Evolutionary conservation across 2,113 vertebrate genomes (phyloP), one percentile per base, ranked within the genome.

Genomic region (Sander lucioperca): DNA sequence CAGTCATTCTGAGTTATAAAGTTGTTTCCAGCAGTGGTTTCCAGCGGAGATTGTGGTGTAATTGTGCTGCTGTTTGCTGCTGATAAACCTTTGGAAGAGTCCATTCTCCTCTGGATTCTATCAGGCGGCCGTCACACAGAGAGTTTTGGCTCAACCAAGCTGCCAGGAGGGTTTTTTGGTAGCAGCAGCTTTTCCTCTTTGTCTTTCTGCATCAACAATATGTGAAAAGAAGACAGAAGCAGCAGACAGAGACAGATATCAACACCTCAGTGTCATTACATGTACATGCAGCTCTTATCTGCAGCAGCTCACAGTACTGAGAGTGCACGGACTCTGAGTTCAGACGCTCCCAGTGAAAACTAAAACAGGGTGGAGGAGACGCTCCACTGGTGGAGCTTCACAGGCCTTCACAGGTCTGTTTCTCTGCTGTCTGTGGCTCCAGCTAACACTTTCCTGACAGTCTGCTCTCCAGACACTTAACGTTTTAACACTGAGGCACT

Each of bases 1-100:
- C 56, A 13, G 56, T 77, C 65, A 51, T 19, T 66, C 39, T 43
- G 54, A 82, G 69, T 74, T 85, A 86, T 36, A 69, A 58, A 81
- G 79, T 79, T 73, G 72, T 86, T 91, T 84, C 79, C 91, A 82
- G 74, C 72, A 58, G 79, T 82, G 23, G 15, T 86, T 79, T 77
- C 59, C 71, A 85, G 86, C 89, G 86, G 88, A 85, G 87, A 87
- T 81, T 36, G 59, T 59, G 84, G 83, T 92, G 89, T 90, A 82
- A 83, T 88, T 90, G 77, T 82, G 90, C 79, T 86, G 88, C 92
- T 94, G 94, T 66, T 90, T 65, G 83, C 84, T 76, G 84, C 86
- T 85, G 92, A 95, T 93, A 93, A 92, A 92, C 83, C 88, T 90
- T 70, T 86, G 87, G 89, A 87, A 74, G 87, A 89, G 87, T 92